Evolutionary conservation across 2,797 vertebrate species (phyloP).

Genomic region (Xyrichtys novacula): DNA sequence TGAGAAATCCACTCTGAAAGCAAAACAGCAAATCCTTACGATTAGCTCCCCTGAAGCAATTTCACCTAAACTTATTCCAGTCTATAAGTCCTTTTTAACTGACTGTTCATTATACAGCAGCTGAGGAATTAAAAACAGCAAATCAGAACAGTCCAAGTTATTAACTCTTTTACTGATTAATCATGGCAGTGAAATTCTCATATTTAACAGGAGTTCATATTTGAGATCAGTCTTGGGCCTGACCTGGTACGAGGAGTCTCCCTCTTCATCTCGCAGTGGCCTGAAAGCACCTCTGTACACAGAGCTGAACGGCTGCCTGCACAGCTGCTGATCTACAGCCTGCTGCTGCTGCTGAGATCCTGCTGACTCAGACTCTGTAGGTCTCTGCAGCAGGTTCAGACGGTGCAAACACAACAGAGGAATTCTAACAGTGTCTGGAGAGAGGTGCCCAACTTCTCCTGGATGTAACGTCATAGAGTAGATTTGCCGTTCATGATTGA

Average conservation of each 20-base stretch:
- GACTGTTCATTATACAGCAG: too few relatives aligned
- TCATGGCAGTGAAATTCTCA: neutral
- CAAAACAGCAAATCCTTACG: too few relatives aligned
- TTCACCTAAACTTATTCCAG: too few relatives aligned
- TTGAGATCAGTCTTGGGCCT: neutral
- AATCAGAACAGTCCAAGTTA: too few relatives aligned
- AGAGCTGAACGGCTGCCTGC: slow-evolving; percentile 3
- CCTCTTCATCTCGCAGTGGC: neutral
- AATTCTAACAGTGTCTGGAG: slow-evolving; percentile 13
- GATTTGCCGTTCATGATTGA: neutral
- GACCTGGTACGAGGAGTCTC: neutral
- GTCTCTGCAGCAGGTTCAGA: slow-evolving; percentile 31
- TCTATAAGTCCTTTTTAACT: too few relatives aligned
- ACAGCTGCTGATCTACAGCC: slow-evolving; percentile 29
- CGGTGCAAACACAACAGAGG: neutral
- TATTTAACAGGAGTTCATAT: neutral
- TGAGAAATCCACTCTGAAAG: too few relatives aligned
- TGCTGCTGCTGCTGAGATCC: slow-evolving; percentile 34
- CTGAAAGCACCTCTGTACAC: slow-evolving; percentile 12
- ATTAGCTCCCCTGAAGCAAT: too few relatives aligned
- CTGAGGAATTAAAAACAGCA: too few relatives aligned
- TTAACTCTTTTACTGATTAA: neutral
- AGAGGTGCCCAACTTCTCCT: neutral
- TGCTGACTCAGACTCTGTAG: slow-evolving; percentile 58
- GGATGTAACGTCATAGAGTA: neutral